phyloP scores from a whole-genome alignment of 2,888 invertebrate species.

The Pyrgus malvae region DNA sequence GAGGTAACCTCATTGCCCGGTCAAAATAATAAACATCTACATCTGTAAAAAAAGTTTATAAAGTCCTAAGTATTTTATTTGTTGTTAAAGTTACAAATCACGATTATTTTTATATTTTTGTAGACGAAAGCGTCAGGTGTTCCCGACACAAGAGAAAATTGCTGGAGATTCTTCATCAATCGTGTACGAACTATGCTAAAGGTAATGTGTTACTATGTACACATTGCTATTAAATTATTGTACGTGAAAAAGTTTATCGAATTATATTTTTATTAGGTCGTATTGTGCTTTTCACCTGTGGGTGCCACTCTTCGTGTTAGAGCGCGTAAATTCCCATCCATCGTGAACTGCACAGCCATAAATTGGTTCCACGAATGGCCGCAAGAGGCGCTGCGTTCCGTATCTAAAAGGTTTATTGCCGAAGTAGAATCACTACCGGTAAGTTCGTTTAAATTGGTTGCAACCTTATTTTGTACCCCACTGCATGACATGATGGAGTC shows the following conservation, averaged over 20 bases:
- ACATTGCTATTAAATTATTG: too few relatives aligned
- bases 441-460: conserved; percentile 24
- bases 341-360: conserved; percentile 95
- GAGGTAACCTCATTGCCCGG: conserved; percentile 77
- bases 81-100: too few relatives aligned
- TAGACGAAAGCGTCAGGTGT: conserved; percentile 91
- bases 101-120: conserved; percentile 31
- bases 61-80: too few relatives aligned
- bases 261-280: conserved; percentile 67
- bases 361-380: conserved; percentile 99
- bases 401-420: conserved; percentile 90
- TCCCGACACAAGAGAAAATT: conserved; percentile 93
- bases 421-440: conserved; percentile 89
- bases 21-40: too few relatives aligned
- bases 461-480: too few relatives aligned
- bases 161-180: conserved; percentile 97
- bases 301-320: conserved; percentile 93
- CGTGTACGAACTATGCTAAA: conserved; percentile 89
- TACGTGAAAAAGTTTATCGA: not conserved
- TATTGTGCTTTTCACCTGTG: conserved; percentile 97
- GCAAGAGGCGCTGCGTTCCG: conserved; percentile 93
- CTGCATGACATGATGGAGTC: too few relatives aligned
- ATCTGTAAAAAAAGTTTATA: too few relatives aligned
- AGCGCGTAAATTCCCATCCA: conserved; percentile 95
- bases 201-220: conserved; percentile 50